Base-by-base conservation (phyloP, 2,888 invertebrate genomes). In the Xylophagus ater region DNA sequence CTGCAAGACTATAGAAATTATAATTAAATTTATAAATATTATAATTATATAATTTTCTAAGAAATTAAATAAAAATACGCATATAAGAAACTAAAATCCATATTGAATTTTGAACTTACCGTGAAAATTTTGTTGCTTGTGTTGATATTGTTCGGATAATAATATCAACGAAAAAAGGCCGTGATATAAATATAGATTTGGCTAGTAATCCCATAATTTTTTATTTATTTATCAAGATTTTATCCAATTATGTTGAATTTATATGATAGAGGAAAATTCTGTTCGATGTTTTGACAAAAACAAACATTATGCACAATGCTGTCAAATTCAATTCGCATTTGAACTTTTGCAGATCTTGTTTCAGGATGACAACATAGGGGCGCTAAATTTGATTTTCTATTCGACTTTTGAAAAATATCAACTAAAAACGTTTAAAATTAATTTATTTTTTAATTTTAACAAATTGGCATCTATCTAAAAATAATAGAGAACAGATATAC, bases 1-100 rank as follows among this genome's bases (percentile, higher is more conserved):
- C 94, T 13, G 89, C 85, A 56, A 96, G 74, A 70, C 93, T 94
- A 51, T 7, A 21, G 6, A 33, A 43, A 36, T 17, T 31, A 5
- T 12, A 28, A 59, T 57, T 31, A 31, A 39, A 30, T 21, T 21
- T 21, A 21, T 9, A n/a, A n/a, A n/a, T n/a, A n/a, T 21, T 21
- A 9, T 21, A 7, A 9, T 21, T 7, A 7, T 21, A 21, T 21
- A 7, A 9, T 21, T 23, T 23, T 23, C 10, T 23, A 23, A 31
- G 38, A 30, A 30, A 51, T 36, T 29, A 40, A 34, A 51, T 37
- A 33, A 33, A 10, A 21, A 30, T 15, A 25, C 18, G 17, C 15
- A 17, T 37, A 14, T 4, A 29, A 30, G 18, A 34, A 35, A 25
- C 10, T 7, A 24, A 34, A 19, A 23, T 10, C 21, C 9, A 8